Conservation (phyloP, 2,888 invertebrate species). For the Eupithecia subumbrata region DNA sequence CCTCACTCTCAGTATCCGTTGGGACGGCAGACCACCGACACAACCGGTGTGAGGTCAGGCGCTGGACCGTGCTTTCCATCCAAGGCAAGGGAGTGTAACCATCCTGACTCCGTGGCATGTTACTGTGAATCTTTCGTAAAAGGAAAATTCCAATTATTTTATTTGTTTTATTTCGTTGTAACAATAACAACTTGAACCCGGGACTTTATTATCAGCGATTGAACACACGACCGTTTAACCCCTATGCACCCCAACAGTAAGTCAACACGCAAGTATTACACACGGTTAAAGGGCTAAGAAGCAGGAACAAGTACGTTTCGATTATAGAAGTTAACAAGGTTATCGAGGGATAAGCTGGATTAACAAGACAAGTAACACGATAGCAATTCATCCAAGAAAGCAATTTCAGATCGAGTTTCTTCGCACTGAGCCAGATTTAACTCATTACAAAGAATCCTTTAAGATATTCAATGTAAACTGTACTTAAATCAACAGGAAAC, state of each 20-base stretch:
- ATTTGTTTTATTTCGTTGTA: too few relatives aligned
- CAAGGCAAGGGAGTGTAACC: too few relatives aligned
- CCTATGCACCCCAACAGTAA: background rate
- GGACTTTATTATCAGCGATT: too few relatives aligned
- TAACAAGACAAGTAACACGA: conserved; percentile 35
- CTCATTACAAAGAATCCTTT: conserved; percentile 14
- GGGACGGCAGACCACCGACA: too few relatives aligned
- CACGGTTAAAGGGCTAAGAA: background rate
- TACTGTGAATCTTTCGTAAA: too few relatives aligned
- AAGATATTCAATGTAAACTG: conserved; percentile 12
- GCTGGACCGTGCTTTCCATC: background rate
- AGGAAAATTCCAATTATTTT: too few relatives aligned
- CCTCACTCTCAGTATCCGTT: too few relatives aligned
- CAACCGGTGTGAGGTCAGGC: too few relatives aligned
- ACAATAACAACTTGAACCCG: too few relatives aligned
- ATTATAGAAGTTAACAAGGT: conserved; percentile 1
- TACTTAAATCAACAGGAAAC: conserved; percentile 13
- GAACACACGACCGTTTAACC: background rate
- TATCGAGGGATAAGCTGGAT: conserved; percentile 15
- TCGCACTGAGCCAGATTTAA: conserved; percentile 38
- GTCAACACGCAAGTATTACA: background rate
- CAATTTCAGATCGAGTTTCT: conserved; percentile 54
- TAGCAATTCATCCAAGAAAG: conserved; percentile 52
- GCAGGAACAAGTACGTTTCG: conserved; percentile 9
- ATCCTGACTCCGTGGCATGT: too few relatives aligned